phyloP scores from a whole-genome alignment of 2,113 vertebrate genomes.

The Hippolais icterina region DNA sequence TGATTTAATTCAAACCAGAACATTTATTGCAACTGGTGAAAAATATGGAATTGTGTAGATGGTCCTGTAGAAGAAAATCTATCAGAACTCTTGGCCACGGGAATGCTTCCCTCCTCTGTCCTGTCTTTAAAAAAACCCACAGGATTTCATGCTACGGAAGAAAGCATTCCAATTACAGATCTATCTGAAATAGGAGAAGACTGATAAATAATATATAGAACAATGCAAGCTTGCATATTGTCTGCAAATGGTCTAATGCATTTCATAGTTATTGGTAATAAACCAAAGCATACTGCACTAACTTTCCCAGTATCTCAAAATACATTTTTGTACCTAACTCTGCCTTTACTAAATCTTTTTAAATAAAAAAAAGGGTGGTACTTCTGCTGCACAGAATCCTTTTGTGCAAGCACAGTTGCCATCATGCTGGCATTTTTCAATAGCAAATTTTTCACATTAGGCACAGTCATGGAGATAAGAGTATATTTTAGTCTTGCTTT shows the following conservation, averaged over 20 bases:
- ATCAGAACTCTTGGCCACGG: neutral
- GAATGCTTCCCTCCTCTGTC: neutral
- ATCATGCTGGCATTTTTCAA: constrained; percentile 37
- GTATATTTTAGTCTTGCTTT: constrained; percentile 29
- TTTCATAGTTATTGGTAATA: constrained; percentile 16
- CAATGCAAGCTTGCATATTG: constrained; percentile 27
- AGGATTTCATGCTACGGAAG: neutral
- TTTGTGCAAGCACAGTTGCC: constrained; percentile 13
- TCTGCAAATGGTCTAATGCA: constrained; percentile 40
- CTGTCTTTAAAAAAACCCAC: neutral
- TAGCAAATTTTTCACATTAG: constrained; percentile 49
- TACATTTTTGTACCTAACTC: neutral
- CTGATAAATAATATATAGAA: constrained; percentile 61
- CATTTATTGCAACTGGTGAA: neutral
- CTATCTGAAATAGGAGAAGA: constrained; percentile 48
- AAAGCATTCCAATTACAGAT: constrained; percentile 20
- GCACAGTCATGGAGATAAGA: constrained; percentile 35
- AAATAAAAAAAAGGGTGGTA: neutral
- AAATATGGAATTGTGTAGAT: neutral
- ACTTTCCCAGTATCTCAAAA: neutral
- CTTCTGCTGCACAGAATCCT: neutral
- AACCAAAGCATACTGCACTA: neutral
- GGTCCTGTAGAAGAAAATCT: neutral
- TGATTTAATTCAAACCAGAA: neutral
- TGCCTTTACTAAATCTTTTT: neutral